Evolutionary conservation across 2,113 vertebrate species (phyloP), one percentile per base, ranked within the genome.

Genomic region (Gnathonemus longibarbis): DNA sequence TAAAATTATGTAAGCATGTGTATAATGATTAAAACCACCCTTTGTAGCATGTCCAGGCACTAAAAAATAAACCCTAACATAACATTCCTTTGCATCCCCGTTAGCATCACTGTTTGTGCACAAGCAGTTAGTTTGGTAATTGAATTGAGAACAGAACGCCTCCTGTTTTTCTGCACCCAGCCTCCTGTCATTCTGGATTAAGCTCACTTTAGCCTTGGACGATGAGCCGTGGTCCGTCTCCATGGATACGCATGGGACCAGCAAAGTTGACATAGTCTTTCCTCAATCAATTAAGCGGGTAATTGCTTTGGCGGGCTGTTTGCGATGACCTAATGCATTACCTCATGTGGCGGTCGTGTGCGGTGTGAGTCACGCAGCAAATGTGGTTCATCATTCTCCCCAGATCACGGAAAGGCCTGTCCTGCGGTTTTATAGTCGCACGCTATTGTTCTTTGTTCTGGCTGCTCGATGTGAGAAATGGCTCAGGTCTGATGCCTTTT

Each of bases 251-350:
- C 8, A 11, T n/a, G 35, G 39, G 87, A 58, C 31, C 62, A 2
- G 46, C 49, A 84, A 89, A 89, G 89, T 45, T 46, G 21, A 89
- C 88, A 89, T 89, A 88, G 90, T 91, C 88, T 93, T 88, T 91
- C 90, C 89, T 92, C 90, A 90, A 91, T 94, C 92, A 86, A 92
- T 95, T 94, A 93, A 86, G 88, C 87, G 46, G 86, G 58, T 95
- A 95, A 96, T 95, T 93, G 93, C 91, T 86, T 90, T 86, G 80
- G 27, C 86, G 84, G 91, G 93, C 92, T 91, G 92, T 92, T 88
- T 91, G 91, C 92, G 92, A 94, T 95, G 95, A 95, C 94, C 92
- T 89, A 90, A 89, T 89, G 92, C 93, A 95, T 96, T 93, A 95
- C 94, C 94, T 95, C 95, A 96, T 94, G 83, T 66, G 74, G 13